Base-by-base conservation (phyloP, 2,797 vertebrate genomes). In the Naso thynnoides region DNA sequence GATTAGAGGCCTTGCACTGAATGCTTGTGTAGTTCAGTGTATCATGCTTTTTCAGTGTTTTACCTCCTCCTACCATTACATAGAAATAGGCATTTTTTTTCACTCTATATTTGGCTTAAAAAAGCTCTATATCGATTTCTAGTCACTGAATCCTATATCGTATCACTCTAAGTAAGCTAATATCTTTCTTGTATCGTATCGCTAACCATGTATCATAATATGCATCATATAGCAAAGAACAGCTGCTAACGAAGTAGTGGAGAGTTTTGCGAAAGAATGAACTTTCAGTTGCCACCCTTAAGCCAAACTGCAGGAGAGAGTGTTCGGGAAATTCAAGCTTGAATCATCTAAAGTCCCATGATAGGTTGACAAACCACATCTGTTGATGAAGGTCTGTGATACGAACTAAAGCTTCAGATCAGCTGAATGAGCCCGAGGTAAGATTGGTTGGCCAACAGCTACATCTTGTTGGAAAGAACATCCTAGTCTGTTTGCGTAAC, bases 371-470 rank as follows among this genome's bases (percentile, higher is more conserved):
- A 31, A 33, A 50, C 4, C 3, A 9, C 48, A n/a, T 57, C 16
- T 15, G 3, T 56, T 15, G 24, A 67, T 15, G 42, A 69, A 31
- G 9, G 59, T 56, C 3, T 4, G 21, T 31, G 5, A n/a, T 23
- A 23, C 0, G 0, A 15, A 26, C 1, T 21, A 56, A 66, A 65
- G 15, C 19, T 41, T 3, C 49, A 54, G 26, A 70, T 23, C n/a
- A 36, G 31, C 23, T 58, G 23, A 31, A 24, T 5, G 9, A 23
- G 54, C n/a, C 5, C 5, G 11, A 10, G 21, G 2, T 33, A 3
- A 31, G 31, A 54, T 31, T 49, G 31, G 44, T 80, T 78, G 80
- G 55, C 39, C 54, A 70, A 26, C 13, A 48, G 16, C 14, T 1
- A 8, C 33, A 47, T 61, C 21, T 52, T 57, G 33, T 13, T 8